Conservation (phyloP, 2,888 invertebrate species). For the Archaeoteleia sp. region DNA sequence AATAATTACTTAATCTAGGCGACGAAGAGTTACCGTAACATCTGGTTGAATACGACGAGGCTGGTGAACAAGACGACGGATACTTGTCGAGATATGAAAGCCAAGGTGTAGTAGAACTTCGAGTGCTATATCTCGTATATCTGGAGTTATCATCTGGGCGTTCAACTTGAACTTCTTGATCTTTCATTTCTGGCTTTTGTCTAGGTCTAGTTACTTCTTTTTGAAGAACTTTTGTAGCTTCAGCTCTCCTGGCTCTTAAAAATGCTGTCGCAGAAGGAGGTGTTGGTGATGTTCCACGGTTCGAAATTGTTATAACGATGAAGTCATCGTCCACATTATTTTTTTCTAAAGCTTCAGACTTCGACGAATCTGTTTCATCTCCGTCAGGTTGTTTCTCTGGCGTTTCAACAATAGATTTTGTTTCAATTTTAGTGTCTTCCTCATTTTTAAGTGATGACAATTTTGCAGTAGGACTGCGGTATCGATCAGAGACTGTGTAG, state of each 20-base stretch:
- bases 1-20: conserved; percentile 64
- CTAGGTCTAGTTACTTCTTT: conserved; percentile 80
- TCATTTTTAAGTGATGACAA: conserved; percentile 51
- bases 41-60: conserved; percentile 52
- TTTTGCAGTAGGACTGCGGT: conserved; percentile 56
- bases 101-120: conserved; percentile 80
- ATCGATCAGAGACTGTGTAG: conserved; percentile 62
- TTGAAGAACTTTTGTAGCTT: conserved; percentile 84
- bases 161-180: conserved; percentile 85
- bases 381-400: conserved; percentile 42
- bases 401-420: conserved; percentile 17
- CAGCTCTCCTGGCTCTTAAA: conserved; percentile 81
- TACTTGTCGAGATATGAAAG: conserved; percentile 78
- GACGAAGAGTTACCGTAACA: conserved; percentile 52
- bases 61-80: conserved; percentile 55
- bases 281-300: conserved; percentile 87
- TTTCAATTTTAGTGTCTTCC: conserved; percentile 21
- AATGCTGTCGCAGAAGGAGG: conserved; percentile 79
- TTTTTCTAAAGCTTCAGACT: conserved; percentile 34
- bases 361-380: conserved; percentile 38
- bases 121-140: conserved; percentile 78
- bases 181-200: conserved; percentile 78
- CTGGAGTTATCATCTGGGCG: conserved; percentile 82
- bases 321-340: conserved; percentile 47
- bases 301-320: conserved; percentile 78